Conservation (phyloP, 2,888 invertebrate species). For the Anarsia innoxiella region DNA sequence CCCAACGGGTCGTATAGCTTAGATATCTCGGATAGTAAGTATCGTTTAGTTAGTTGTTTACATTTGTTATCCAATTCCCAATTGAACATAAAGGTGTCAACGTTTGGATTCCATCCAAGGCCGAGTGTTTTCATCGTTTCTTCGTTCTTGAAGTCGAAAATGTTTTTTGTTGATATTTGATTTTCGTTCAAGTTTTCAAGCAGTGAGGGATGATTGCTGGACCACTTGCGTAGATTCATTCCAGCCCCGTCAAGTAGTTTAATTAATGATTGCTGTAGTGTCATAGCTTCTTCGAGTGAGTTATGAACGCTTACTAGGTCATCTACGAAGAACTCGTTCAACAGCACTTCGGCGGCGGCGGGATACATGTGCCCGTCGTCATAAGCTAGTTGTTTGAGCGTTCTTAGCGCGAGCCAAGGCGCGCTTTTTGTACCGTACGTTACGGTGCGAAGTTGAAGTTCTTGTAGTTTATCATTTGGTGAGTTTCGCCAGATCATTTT, state of each 20-base stretch:
- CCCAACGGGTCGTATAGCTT: no score
- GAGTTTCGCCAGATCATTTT: not conserved
- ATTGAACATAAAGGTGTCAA: not conserved
- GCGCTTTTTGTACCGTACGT: no score
- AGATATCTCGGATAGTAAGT: not conserved
- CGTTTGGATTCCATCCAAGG: not conserved
- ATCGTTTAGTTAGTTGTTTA: not conserved
- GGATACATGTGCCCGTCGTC: conserved; percentile 10
- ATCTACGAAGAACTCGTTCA: no score
- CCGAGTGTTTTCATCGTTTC: not conserved
- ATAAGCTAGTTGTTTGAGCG: conserved; percentile 12
- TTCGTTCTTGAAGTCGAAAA: not conserved
- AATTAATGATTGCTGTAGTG: not conserved
- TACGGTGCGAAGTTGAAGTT: conserved; percentile 1
- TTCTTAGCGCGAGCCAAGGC: conserved; percentile 7
- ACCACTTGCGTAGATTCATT: not conserved
- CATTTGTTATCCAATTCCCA: not conserved
- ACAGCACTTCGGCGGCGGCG: not conserved
- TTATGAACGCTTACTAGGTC: not conserved
- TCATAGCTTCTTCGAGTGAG: not conserved
- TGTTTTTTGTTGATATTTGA: no score
- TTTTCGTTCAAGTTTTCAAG: not conserved
- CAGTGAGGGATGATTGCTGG: not conserved
- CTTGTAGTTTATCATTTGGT: not conserved
- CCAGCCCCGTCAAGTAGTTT: not conserved